Base-by-base conservation (phyloP, 2,113 vertebrate genomes). In the Motacilla tschutschensis region DNA sequence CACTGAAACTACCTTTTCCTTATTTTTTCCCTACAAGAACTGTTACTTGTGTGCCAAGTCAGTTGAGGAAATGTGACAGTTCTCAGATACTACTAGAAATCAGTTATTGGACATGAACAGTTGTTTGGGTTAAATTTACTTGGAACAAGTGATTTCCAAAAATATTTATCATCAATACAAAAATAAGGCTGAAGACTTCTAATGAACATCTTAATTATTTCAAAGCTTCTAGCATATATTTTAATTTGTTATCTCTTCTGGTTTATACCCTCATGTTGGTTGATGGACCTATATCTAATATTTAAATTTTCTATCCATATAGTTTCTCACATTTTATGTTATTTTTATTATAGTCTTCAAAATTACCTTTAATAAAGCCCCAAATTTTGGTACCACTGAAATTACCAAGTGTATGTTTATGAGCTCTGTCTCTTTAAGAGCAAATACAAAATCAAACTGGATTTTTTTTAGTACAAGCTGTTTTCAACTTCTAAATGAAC, bases 401-500 rank as follows among this genome's bases (percentile, higher is more conserved):
- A 65, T 79, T 15, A 29, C 14, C 22, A 59, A 55, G 79, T 63
- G 12, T 55, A 38, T 20, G 2, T 31, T 54, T 47, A 46, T 41
- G 29, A 79, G 5, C 51, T 87, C 33, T 44, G 35, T 63, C 40
- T 86, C 44, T 46, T 86, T 86, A 91, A 66, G 9, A 44, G 20
- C 20, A 84, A 90, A 73, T 79, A 64, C 33, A 71, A 87, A 85
- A 54, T 46, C 24, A 81, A 62, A 88, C 33, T 46, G 63, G 31
- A 47, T 6, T 17, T 36, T 74, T 88, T 91, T 59, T 74, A 50
- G 16, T 38, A 29, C 41, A 71, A 90, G 64, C n/a, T 3, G 9
- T 64, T 92, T 91, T 93, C 60, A 46, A 28, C 53, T 85, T 88
- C 29, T 67, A 84, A 86, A 55, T 48, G 64, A 86, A 63, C 31